Base-by-base conservation (phyloP, 2,113 vertebrate species). In the Bucco capensis region DNA sequence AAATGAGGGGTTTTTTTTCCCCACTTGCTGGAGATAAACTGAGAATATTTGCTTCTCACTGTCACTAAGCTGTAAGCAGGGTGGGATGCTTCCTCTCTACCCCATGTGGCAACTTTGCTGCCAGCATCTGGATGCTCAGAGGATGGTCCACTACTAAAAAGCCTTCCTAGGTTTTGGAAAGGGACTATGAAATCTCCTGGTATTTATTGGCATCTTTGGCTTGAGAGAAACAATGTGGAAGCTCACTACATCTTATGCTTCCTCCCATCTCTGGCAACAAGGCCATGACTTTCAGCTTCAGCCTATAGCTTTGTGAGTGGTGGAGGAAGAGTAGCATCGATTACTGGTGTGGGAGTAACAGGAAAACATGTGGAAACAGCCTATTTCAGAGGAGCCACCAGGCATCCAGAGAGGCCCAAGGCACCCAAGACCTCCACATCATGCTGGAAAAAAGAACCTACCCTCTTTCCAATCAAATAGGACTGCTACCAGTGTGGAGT, bases 51-150 rank as follows among this genome's bases (percentile, higher is more conserved):
- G 33, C 51, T 62, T 47, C 56, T 47, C 42, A 47, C 14, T 15
- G 37, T 51, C 64, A 73, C 47, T 14, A 88, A 64, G n/a, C 35
- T 23, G 1, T 10, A 58, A 73, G 8, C 1, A 1, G 30, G 24
- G 19, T 0, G 0, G 10, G 53, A 80, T 21, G n/a, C 15, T 54
- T 62, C 28, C 10, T 23, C 44, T 30, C 25, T 38, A 71, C 12
- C 31, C 44, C 0, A 0, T 0, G 0, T 19, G 22, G 17, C 40
- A n/a, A 53, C 0, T 2, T 4, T 19, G 9, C 23, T 28, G 66
- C 3, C 37, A 79, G 37, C 8, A 19, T 17, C 24, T 65, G 66
- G 24, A 33, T 54, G 27, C 58, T 51, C 49, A 62, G 17, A 30
- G 3, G 6, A 60, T 1, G 11, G 30, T 35, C 54, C 23, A 35